Evolutionary conservation across 2,888 invertebrate species (phyloP).

Genomic region (Rhimphoctona megacephalus): DNA sequence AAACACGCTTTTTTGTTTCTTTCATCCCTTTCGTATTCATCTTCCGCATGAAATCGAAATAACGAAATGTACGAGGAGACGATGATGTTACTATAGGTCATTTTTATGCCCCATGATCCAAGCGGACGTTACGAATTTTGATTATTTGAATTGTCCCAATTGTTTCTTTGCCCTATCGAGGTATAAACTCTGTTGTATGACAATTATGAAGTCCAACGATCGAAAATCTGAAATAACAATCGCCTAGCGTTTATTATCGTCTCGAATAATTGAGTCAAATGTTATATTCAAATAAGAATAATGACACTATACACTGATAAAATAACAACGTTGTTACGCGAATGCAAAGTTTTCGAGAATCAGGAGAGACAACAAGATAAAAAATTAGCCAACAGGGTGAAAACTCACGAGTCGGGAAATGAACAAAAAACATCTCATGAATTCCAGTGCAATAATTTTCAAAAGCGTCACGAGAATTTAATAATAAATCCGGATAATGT

Average conservation of each 20-base stretch:
- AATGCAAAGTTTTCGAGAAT: slow-evolving; percentile 32
- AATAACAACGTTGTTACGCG: slow-evolving; percentile 44
- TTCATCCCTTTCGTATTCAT: neutral
- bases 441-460: slow-evolving; percentile 12
- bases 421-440: slow-evolving; percentile 2
- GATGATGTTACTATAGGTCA: neutral
- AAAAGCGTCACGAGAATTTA: neutral
- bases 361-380: neutral
- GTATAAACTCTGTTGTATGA: neutral
- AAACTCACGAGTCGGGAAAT: neutral
- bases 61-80: too few species aligned
- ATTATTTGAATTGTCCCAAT: slow-evolving; percentile 50
- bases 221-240: neutral
- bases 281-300: neutral
- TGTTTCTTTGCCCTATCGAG: neutral
- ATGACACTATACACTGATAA: slow-evolving; percentile 34
- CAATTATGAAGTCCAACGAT: neutral
- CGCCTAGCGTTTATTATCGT: neutral
- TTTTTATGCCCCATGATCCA: neutral
- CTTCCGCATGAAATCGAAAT: neutral
- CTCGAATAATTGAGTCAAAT: neutral
- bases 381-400: slow-evolving; percentile 1
- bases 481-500: slow-evolving; percentile 18
- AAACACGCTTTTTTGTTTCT: neutral
- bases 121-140: slow-evolving; percentile 52